phyloP scores from a whole-genome alignment of 2,888 invertebrate genomes.

The Eustalomyia histrio region DNA sequence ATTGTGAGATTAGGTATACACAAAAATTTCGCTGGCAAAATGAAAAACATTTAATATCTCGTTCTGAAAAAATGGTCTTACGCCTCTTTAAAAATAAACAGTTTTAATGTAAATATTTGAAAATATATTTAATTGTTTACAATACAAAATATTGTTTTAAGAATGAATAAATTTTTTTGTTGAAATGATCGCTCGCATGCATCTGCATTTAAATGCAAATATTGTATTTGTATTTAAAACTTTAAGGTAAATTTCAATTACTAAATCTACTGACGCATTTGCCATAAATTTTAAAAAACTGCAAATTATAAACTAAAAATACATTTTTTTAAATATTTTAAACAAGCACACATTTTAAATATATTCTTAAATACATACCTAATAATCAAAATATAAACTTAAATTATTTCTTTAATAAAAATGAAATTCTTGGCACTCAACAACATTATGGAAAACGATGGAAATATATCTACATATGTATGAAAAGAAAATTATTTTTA shows the following conservation, averaged over 20 bases:
- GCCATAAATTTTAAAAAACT: background rate
- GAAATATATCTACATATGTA: background rate
- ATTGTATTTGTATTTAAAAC: background rate
- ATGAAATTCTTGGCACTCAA: background rate
- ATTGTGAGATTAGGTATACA: too few species aligned
- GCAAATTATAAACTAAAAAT: background rate
- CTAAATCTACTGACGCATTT: background rate
- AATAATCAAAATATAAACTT: background rate
- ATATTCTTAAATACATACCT: background rate
- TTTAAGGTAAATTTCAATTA: background rate
- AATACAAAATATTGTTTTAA: background rate
- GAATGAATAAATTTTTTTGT: background rate
- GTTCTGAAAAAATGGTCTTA: too few species aligned
- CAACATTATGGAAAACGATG: background rate
- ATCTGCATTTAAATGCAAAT: background rate
- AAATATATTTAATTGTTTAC: too few species aligned
- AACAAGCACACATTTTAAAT: background rate
- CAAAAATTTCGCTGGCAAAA: too few species aligned
- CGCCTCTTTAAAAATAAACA: too few species aligned
- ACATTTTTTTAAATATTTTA: background rate
- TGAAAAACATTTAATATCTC: too few species aligned
- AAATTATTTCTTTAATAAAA: constrained; percentile 4
- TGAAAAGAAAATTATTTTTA: background rate
- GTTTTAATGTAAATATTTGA: too few species aligned
- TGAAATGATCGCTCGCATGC: background rate